phyloP scores from a whole-genome alignment of 2,888 invertebrate genomes.

The Hyalella azteca region DNA sequence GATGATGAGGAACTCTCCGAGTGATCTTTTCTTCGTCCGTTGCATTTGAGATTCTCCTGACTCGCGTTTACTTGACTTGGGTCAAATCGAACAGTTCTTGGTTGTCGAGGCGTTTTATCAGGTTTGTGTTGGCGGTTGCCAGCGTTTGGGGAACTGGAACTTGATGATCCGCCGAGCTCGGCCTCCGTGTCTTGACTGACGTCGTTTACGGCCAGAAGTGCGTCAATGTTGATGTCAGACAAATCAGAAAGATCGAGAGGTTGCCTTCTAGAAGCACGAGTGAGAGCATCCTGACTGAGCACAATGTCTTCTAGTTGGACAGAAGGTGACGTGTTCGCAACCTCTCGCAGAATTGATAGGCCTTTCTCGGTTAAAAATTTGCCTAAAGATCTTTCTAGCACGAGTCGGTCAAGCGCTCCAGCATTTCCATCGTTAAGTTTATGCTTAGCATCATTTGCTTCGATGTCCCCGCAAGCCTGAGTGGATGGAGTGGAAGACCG shows the following conservation, averaged over 20 bases:
- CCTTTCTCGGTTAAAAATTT: slow-evolving; percentile 67
- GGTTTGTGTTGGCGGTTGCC: slow-evolving; percentile 42
- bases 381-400: slow-evolving; percentile 74
- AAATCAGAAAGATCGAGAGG: slow-evolving; percentile 57
- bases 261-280: slow-evolving; percentile 41
- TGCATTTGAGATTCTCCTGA: slow-evolving; percentile 34
- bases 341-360: slow-evolving; percentile 62
- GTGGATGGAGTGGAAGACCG: slow-evolving; percentile 30
- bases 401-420: slow-evolving; percentile 59
- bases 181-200: slow-evolving; percentile 37
- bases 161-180: slow-evolving; percentile 61
- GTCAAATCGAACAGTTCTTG: slow-evolving; percentile 58
- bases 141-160: slow-evolving; percentile 49
- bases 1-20: slow-evolving; percentile 53
- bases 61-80: slow-evolving; percentile 55
- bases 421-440: slow-evolving; percentile 51
- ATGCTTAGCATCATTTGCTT: slow-evolving; percentile 43
- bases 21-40: slow-evolving; percentile 40
- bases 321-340: slow-evolving; percentile 42
- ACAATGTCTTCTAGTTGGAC: slow-evolving; percentile 56
- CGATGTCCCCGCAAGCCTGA: background rate
- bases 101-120: slow-evolving; percentile 46
- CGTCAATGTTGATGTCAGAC: slow-evolving; percentile 58
- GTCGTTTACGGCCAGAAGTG: slow-evolving; percentile 46
- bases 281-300: slow-evolving; percentile 46